Evolutionary conservation across 2,113 vertebrate species (phyloP).

Genomic region (Syngnathus scovelli): DNA sequence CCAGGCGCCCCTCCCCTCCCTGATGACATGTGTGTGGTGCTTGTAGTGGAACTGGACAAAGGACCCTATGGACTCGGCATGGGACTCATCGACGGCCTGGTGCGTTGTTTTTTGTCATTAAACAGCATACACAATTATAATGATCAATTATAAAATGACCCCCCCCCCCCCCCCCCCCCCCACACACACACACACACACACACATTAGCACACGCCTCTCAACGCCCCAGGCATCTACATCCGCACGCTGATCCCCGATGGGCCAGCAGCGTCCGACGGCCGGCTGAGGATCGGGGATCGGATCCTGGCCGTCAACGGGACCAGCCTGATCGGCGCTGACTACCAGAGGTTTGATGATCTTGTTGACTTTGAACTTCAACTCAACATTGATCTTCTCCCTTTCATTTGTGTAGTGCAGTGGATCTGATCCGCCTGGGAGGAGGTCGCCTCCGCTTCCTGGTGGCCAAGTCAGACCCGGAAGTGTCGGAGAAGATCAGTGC

Average conservation of each 20-base stretch:
- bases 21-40: slow-evolving; percentile 84
- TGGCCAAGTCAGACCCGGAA: slow-evolving; percentile 86
- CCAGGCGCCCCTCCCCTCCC: slow-evolving; percentile 74
- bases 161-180: background rate
- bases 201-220: slow-evolving; percentile 83
- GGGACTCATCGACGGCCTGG: slow-evolving; percentile 93
- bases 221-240: slow-evolving; percentile 90
- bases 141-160: too few relatives aligned
- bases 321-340: slow-evolving; percentile 85
- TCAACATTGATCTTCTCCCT: background rate
- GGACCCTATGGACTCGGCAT: slow-evolving; percentile 90
- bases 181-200: background rate
- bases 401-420: slow-evolving; percentile 76
- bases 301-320: slow-evolving; percentile 89
- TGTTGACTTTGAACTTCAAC: background rate
- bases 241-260: slow-evolving; percentile 87
- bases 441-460: slow-evolving; percentile 84
- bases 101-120: slow-evolving; percentile 60
- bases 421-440: slow-evolving; percentile 88
- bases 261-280: slow-evolving; percentile 81
- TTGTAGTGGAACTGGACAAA: slow-evolving; percentile 90
- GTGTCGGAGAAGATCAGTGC: slow-evolving; percentile 86
- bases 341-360: slow-evolving; percentile 80
- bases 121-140: too few relatives aligned
- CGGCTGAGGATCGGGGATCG: slow-evolving; percentile 85